Evolutionary conservation across 2,888 invertebrate species (phyloP).

Genomic region (Sepiola atlantica): DNA sequence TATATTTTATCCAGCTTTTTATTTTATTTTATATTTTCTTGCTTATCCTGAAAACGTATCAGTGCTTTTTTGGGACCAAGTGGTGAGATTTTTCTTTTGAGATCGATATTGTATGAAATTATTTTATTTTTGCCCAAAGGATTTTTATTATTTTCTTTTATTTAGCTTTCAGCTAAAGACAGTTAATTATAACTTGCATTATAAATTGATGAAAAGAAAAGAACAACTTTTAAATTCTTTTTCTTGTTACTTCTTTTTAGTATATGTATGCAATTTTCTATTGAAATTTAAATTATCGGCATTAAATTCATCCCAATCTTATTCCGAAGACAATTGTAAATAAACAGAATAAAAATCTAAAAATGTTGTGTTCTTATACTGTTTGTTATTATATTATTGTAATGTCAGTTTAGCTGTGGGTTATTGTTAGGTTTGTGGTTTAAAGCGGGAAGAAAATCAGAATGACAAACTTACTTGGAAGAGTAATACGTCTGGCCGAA

Average conservation of each 20-base stretch:
- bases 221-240: too few relatives aligned
- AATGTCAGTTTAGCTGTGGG: too few relatives aligned
- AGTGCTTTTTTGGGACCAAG: neutral
- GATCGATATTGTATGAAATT: neutral
- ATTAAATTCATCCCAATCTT: neutral
- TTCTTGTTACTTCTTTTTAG: neutral
- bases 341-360: neutral
- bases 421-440: too few relatives aligned
- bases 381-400: neutral
- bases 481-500: too few relatives aligned
- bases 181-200: neutral
- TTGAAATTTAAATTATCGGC: neutral
- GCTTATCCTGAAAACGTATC: neutral
- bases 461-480: too few relatives aligned
- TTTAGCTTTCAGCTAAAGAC: neutral
- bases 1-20: neutral
- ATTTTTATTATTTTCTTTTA: neutral
- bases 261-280: neutral
- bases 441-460: too few relatives aligned
- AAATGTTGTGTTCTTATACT: neutral
- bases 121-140: neutral
- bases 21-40: neutral
- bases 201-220: neutral
- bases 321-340: neutral
- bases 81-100: constrained; percentile 4